Percentiles rank a stretch among this genome's conserved stretches.
These are phyloP conservation scores for Sepiola atlantica DNA, from an alignment of 2,888 invertebrate species.

Conservation along the genomic window DNA sequence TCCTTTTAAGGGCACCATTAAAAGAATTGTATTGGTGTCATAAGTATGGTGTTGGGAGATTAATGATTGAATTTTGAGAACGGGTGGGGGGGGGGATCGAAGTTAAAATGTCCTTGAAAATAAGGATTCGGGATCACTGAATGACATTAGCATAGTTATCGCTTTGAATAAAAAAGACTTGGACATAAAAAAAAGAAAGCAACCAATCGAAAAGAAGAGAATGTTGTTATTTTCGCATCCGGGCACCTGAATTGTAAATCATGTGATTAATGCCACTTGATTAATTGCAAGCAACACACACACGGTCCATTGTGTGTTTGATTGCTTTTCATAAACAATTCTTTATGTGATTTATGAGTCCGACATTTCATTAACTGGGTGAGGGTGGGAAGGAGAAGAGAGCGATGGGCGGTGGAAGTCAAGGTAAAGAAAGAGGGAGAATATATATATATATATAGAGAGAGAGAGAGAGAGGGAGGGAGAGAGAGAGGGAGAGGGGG, in stretches of 20 bases:
- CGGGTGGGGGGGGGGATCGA: not conserved
- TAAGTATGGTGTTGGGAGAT: not conserved
- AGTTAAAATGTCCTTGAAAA: not conserved
- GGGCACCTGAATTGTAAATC: constrained; percentile 13
- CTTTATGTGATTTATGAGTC: not conserved
- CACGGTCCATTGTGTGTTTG: constrained; percentile 22
- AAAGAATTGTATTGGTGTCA: not conserved
- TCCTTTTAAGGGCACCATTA: not conserved
- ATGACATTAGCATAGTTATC: constrained; percentile 32
- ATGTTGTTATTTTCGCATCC: not conserved
- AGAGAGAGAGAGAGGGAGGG: no score
- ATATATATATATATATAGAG: no score
- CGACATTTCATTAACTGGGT: not conserved
- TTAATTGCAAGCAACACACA: not conserved
- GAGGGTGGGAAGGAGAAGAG: not conserved
- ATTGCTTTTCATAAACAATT: constrained; percentile 32
- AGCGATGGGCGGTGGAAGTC: not conserved
- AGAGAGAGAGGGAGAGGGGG: not conserved
- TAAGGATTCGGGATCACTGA: not conserved
- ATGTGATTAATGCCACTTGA: not conserved
- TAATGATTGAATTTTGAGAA: not conserved
- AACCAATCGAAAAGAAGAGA: no score
- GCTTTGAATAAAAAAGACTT: not conserved
- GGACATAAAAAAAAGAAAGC: not conserved
- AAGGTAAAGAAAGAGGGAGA: no score